Percentiles rank a stretch among this genome's conserved stretches.
phyloP scores from a whole-genome alignment of 1,140 invertebrate genomes.

The Trigoniulus corallinus region DNA sequence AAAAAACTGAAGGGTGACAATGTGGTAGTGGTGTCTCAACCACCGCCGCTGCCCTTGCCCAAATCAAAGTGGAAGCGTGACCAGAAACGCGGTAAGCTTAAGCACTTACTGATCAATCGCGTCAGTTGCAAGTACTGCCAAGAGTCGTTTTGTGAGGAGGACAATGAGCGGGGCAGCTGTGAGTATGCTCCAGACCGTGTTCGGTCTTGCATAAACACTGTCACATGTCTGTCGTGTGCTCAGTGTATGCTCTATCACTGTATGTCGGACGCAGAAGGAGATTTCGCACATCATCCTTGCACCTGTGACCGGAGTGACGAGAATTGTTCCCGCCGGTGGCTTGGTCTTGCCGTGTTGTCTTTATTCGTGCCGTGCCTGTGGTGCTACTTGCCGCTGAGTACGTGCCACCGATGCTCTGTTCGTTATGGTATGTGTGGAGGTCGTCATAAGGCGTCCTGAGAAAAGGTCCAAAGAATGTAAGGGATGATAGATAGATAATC shows the following conservation, averaged over 20 bases:
- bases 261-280: constrained; percentile 59
- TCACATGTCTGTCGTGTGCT: constrained; percentile 69
- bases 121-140: constrained; percentile 30
- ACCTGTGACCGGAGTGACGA: constrained; percentile 38
- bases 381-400: constrained; percentile 71
- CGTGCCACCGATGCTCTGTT: constrained; percentile 64
- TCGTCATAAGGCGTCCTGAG: constrained; percentile 47
- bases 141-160: constrained; percentile 41
- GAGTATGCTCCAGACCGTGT: constrained; percentile 75
- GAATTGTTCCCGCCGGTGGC: constrained; percentile 47
- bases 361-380: constrained; percentile 81
- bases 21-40: not conserved
- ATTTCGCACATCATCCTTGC: constrained; percentile 58
- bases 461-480: too few species aligned
- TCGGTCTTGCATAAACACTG: constrained; percentile 55
- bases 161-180: constrained; percentile 65
- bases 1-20: constrained; percentile 19
- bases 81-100: constrained; percentile 8
- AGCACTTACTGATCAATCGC: constrained; percentile 14
- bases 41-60: constrained; percentile 42
- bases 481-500: too few species aligned
- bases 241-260: constrained; percentile 84
- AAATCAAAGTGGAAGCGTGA: constrained; percentile 27
- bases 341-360: constrained; percentile 65
- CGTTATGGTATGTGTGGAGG: constrained; percentile 64